Percentiles rank a stretch among this genome's conserved stretches.
These are phyloP conservation scores for Regulus satrapa DNA, from an alignment of 2,113 vertebrate genomes.

Conservation along the genomic window DNA sequence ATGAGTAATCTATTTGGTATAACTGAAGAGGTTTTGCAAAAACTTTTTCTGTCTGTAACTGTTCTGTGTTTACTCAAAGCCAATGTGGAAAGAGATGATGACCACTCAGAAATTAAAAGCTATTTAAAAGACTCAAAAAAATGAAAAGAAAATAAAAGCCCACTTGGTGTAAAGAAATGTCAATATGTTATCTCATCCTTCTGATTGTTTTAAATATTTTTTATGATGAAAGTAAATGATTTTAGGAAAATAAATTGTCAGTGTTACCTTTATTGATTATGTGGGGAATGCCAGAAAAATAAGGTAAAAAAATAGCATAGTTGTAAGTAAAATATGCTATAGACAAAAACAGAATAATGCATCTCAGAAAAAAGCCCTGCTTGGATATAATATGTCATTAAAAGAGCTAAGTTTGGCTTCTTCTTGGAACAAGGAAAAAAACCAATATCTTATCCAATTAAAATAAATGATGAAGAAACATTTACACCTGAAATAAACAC, in stretches of 20 bases:
- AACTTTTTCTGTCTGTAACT: not conserved
- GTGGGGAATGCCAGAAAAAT: not conserved
- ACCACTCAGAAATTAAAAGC: not conserved
- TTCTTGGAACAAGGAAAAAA: not conserved
- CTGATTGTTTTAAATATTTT: not conserved
- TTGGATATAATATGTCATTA: not conserved
- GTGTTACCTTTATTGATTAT: not conserved
- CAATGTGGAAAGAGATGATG: not conserved
- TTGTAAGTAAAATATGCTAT: not conserved
- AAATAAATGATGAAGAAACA: not conserved
- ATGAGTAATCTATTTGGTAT: not conserved
- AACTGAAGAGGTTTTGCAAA: not conserved
- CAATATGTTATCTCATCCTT: not conserved
- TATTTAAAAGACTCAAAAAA: not conserved
- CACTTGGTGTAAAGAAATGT: not conserved
- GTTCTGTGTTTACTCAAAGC: not conserved
- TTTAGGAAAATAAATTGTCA: not conserved
- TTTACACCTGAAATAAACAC: not conserved
- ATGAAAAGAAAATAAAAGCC: not conserved
- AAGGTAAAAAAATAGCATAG: not conserved
- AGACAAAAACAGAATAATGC: not conserved
- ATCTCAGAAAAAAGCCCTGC: not conserved
- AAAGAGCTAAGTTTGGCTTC: not conserved
- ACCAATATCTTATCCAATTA: not conserved
- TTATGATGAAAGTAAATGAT: not conserved